A percentile compares a stretch with the other conserved stretches of the same genome.
Conservation (phyloP, 2,888 invertebrate genomes). For the Diachrysia chrysitis region DNA sequence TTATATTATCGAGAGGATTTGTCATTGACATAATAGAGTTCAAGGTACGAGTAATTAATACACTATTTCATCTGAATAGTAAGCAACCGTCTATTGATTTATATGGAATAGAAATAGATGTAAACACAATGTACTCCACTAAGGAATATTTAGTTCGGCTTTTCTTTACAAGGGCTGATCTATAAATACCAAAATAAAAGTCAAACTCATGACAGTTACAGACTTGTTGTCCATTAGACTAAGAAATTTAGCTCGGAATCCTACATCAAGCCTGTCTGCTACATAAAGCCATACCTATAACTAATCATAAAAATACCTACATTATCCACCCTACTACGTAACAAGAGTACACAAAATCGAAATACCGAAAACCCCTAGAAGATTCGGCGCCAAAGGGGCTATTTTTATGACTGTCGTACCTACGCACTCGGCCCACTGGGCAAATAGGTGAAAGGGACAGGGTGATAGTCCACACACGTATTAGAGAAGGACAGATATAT, state of each 20-base stretch:
- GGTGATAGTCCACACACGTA: slow-evolving; percentile 81
- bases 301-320: slow-evolving; percentile 76
- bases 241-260: slow-evolving; percentile 20
- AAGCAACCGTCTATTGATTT: not conserved
- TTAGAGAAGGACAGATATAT: slow-evolving; percentile 82
- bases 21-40: slow-evolving; percentile 18
- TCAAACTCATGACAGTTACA: not conserved
- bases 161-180: not conserved
- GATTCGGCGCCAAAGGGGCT: slow-evolving; percentile 89
- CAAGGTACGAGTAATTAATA: slow-evolving; percentile 1
- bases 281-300: slow-evolving; percentile 70
- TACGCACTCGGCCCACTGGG: slow-evolving; percentile 87
- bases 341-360: slow-evolving; percentile 86
- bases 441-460: slow-evolving; percentile 83
- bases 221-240: slow-evolving; percentile 12
- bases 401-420: slow-evolving; percentile 89
- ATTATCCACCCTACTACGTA: slow-evolving; percentile 75
- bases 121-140: not conserved
- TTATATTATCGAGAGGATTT: slow-evolving; percentile 53
- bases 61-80: not conserved
- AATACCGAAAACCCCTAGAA: slow-evolving; percentile 84
- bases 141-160: not conserved
- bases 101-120: not conserved
- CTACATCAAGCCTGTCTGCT: slow-evolving; percentile 30
- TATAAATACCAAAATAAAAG: not conserved